phyloP scores from a whole-genome alignment of 2,888 invertebrate genomes.

The Drosophila prolongata region DNA sequence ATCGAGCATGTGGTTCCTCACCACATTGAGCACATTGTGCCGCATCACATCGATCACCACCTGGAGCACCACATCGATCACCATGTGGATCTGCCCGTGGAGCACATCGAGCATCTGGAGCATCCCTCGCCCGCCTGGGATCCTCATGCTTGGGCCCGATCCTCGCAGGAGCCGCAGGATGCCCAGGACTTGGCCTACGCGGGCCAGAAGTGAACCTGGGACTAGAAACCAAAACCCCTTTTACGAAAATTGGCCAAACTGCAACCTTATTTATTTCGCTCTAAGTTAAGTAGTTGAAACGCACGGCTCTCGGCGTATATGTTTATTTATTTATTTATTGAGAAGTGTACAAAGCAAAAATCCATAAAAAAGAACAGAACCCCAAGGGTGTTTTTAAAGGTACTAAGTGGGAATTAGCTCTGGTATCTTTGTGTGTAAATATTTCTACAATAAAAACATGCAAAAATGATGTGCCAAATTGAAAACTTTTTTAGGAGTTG shows the following conservation, averaged over 20 bases:
- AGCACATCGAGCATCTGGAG: slow-evolving; percentile 86
- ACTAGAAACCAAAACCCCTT: slow-evolving; percentile 8
- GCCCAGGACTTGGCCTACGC: slow-evolving; percentile 84
- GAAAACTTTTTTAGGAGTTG: slow-evolving; percentile 32
- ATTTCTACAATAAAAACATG: slow-evolving; percentile 65
- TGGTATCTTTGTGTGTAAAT: slow-evolving; percentile 54
- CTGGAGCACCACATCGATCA: slow-evolving; percentile 85
- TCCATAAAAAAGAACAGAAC: slow-evolving; percentile 26
- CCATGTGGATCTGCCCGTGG: slow-evolving; percentile 85
- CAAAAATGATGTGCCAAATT: slow-evolving; percentile 53
- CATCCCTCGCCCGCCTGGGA: slow-evolving; percentile 84
- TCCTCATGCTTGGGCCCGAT: slow-evolving; percentile 87
- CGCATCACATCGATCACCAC: slow-evolving; percentile 84
- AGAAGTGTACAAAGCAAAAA: slow-evolving; percentile 67
- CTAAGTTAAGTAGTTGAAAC: slow-evolving; percentile 65
- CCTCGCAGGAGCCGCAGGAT: slow-evolving; percentile 84
- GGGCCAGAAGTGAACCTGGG: slow-evolving; percentile 78
- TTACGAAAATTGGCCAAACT: slow-evolving; percentile 46
- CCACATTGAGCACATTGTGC: slow-evolving; percentile 80
- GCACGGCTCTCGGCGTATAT: slow-evolving; percentile 34
- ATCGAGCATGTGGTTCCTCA: slow-evolving; percentile 82
- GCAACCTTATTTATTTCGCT: slow-evolving; percentile 59
- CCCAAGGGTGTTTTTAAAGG: slow-evolving; percentile 33
- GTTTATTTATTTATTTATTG: slow-evolving; percentile 73
- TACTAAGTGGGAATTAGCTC: slow-evolving; percentile 13